phyloP scores from a whole-genome alignment of 2,113 vertebrate species.

The Grus americana region DNA sequence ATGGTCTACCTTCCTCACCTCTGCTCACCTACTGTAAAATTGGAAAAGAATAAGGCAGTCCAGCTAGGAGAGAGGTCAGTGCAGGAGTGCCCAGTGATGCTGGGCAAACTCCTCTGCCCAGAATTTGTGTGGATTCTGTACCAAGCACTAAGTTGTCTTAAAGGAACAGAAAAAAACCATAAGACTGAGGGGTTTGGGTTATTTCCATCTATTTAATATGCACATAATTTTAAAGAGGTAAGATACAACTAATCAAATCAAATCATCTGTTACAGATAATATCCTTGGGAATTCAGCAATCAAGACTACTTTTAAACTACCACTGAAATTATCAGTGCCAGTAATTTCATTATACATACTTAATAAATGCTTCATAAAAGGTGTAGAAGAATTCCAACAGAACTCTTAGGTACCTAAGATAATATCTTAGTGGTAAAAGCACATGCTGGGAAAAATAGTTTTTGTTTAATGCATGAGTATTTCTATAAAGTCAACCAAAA shows the following conservation, averaged over 20 bases:
- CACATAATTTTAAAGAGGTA: background rate
- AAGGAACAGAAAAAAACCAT: background rate
- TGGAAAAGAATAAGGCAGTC: background rate
- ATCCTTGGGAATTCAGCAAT: constrained; percentile 31
- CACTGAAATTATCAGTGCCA: background rate
- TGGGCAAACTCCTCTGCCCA: background rate
- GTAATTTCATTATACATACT: background rate
- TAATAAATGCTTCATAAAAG: background rate
- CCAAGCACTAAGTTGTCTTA: background rate
- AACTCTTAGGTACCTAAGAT: background rate
- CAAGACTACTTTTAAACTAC: constrained; percentile 29
- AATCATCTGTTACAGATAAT: constrained; percentile 2
- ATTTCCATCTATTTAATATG: background rate
- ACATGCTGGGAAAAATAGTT: background rate
- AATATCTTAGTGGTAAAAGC: background rate
- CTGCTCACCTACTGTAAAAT: background rate
- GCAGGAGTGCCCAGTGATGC: background rate
- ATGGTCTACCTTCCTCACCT: background rate
- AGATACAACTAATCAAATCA: constrained; percentile 28
- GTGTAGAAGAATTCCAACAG: background rate
- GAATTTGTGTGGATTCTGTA: background rate
- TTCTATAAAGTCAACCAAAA: background rate
- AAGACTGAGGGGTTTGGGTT: background rate
- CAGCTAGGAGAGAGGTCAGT: background rate
- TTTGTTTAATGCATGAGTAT: background rate